phyloP scores from a whole-genome alignment of 1,140 invertebrate genomes.

The Megathymus violae region DNA sequence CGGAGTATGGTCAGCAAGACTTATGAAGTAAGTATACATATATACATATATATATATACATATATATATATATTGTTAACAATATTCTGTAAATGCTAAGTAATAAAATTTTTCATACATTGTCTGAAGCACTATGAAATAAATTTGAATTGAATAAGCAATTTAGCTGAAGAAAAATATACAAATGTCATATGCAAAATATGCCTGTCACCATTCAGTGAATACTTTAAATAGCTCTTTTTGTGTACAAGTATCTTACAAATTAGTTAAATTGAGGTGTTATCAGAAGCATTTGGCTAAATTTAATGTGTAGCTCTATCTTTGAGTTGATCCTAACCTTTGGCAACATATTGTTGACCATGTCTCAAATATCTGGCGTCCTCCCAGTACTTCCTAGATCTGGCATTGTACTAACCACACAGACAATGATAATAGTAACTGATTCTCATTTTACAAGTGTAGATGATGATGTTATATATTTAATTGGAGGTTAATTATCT shows the following conservation, averaged over 20 bases:
- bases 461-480: no score
- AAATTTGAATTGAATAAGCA: no score
- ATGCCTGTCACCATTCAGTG: constrained; percentile 1
- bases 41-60: no score
- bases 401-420: constrained; percentile 42
- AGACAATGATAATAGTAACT: neutral
- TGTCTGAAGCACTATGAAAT: no score
- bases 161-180: neutral
- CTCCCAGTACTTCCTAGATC: constrained; percentile 69
- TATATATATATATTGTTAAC: no score
- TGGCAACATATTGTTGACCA: constrained; percentile 60
- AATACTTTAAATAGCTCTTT: neutral
- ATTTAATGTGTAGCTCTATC: constrained; percentile 13
- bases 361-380: constrained; percentile 63
- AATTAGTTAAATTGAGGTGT: constrained; percentile 1
- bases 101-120: no score
- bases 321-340: constrained; percentile 63
- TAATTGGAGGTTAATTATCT: no score
- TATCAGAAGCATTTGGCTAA: constrained; percentile 13
- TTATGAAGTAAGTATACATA: constrained; percentile 85
- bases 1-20: constrained; percentile 85
- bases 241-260: neutral
- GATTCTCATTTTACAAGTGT: no score
- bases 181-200: constrained; percentile 9
- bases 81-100: no score